Base-by-base conservation (phyloP, 2,113 vertebrate species). In the Malurus alboscapulatus region DNA sequence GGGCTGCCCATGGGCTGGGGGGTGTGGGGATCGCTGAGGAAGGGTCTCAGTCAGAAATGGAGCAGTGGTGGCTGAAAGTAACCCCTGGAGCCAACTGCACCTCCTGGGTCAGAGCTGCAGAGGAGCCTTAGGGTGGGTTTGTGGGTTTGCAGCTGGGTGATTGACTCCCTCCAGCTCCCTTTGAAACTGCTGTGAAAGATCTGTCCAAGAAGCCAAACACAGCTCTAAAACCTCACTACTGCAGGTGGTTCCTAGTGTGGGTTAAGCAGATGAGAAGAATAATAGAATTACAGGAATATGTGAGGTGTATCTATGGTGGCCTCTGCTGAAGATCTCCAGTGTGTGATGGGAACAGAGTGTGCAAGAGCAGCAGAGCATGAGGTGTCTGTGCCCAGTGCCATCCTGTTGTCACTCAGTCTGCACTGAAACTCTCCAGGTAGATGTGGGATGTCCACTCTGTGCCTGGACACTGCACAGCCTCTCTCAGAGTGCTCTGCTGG, bases 41-140 rank as follows among this genome's bases (percentile, higher is more conserved):
- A 8, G 34, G 18, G 6, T 38, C 24, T 8, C 22, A 18, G 9
- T 5, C 47, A 20, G 62, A 47, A 63, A 24, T 0, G 1, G 14
- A 36, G 32, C 30, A 12, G 3, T 11, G 38, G 29, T 21, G n/a
- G 18, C 66, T 82, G 42, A 7, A 29, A 45, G 54, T 4, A 24
- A 65, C 10, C 40, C 65, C 57, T 51, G 45, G 30, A 63, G 45
- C 22, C 82, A 59, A 0, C n/a, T 51, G 3, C 27, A 1, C 30
- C 69, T 44, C 24, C 57, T 45, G 1, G 0, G 1, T 47, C 44
- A 8, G 47, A 17, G 8, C 11, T 84, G 53, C 36, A 19, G 5
- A 58, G 76, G 57, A 62, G 21, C 59, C 47, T 38, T 38, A 10
- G 38, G 38, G 3, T 59, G 57, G 62, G 15, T 58, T 65, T 88